phyloP scores from a whole-genome alignment of 2,113 vertebrate species.

The Caretta caretta region DNA sequence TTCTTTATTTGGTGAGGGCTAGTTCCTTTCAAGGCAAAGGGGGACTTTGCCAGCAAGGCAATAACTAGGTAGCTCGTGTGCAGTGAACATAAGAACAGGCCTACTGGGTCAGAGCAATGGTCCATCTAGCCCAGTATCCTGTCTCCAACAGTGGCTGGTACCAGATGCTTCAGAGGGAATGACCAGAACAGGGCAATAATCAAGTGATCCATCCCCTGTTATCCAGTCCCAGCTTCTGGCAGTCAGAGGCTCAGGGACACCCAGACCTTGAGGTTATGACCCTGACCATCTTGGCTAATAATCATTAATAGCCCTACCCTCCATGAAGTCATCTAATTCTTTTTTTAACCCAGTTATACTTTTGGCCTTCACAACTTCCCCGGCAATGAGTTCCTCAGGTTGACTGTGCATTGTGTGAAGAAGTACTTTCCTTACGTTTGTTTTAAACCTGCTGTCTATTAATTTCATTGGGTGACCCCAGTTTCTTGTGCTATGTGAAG shows the following conservation, averaged over 20 bases:
- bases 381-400: too few species aligned
- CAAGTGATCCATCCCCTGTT: background rate
- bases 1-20: rapidly evolving
- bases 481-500: background rate
- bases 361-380: background rate
- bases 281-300: background rate
- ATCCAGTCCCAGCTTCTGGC: background rate
- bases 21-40: background rate
- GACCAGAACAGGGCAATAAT: background rate
- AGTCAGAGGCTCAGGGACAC: background rate
- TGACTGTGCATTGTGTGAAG: background rate
- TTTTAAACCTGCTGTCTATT: background rate
- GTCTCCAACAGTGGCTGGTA: background rate
- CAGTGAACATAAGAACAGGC: background rate
- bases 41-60: background rate
- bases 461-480: background rate
- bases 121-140: background rate
- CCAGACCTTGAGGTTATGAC: background rate
- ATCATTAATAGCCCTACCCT: background rate
- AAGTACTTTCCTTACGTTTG: background rate
- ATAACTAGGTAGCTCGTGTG: rapidly evolving
- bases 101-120: background rate
- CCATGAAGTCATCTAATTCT: background rate
- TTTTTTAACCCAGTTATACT: background rate
- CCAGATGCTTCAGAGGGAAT: background rate